Percentiles rank a stretch among this genome's conserved stretches.
These are phyloP conservation scores for Strongylocentrotus purpuratus DNA, from an alignment of 35 echinoderm and acorn worm genomes.

Conservation along the genomic window DNA sequence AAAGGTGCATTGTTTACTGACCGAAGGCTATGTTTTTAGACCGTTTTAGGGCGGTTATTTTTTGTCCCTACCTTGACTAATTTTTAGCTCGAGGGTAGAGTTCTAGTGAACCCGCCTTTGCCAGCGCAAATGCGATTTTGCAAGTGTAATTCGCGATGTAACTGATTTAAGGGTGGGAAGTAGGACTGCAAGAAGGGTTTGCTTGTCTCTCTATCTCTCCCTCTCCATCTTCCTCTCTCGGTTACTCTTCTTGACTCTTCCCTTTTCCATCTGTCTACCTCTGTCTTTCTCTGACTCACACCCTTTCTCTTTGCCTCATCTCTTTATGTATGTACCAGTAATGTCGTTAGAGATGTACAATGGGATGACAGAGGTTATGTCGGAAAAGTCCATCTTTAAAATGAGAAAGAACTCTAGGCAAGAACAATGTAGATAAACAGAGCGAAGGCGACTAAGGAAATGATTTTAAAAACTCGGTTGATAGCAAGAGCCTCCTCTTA, in stretches of 20 bases:
- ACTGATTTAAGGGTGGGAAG: background rate
- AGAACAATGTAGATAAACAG: too few relatives aligned
- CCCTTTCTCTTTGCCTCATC: too few relatives aligned
- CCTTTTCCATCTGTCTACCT: too few relatives aligned
- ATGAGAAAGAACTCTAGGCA: too few relatives aligned
- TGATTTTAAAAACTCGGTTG: too few relatives aligned
- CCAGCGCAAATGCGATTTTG: background rate
- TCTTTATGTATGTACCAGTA: too few relatives aligned
- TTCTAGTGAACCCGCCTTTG: background rate
- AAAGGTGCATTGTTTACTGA: conserved; percentile 10
- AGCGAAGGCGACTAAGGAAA: too few relatives aligned
- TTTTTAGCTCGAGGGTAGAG: background rate
- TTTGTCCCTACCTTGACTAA: background rate
- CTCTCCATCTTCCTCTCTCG: background rate
- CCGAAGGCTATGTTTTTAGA: background rate
- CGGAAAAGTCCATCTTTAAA: too few relatives aligned
- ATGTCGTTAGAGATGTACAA: too few relatives aligned
- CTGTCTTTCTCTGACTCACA: too few relatives aligned
- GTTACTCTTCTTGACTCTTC: background rate
- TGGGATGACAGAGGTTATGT: too few relatives aligned
- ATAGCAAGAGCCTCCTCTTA: too few relatives aligned
- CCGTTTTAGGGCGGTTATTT: background rate
- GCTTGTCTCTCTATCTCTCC: background rate
- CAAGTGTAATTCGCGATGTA: background rate
- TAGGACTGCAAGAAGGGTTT: background rate